A percentile compares a stretch with the other conserved stretches of the same genome.
Evolutionary conservation across 2,888 invertebrate genomes (phyloP).

Genomic region (Trichopria drosophilae): DNA sequence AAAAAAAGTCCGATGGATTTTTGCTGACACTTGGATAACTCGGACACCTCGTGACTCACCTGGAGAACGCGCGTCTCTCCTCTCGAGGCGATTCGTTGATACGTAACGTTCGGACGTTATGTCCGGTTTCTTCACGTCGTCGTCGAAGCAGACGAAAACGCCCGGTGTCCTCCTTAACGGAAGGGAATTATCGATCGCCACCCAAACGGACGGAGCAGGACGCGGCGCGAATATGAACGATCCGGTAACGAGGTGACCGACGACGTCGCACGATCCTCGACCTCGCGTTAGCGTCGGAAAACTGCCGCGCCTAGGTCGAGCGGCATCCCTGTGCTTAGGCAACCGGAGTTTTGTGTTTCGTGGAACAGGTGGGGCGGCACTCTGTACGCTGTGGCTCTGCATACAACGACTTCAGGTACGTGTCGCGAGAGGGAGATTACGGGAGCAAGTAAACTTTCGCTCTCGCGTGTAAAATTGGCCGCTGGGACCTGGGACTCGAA

Average conservation of each 20-base stretch:
- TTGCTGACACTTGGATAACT: no score
- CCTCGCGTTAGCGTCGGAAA: conserved; percentile 47
- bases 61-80: conserved; percentile 36
- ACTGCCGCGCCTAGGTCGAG: conserved; percentile 52
- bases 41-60: conserved; percentile 17
- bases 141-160: conserved; percentile 13
- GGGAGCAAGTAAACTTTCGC: no score
- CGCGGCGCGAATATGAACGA: conserved; percentile 7
- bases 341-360: conserved; percentile 9
- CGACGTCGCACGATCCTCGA: conserved; percentile 35
- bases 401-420: no score
- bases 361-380: conserved; percentile 52
- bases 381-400: no score
- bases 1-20: no score
- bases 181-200: conserved; percentile 36
- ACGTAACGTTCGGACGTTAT: no score
- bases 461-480: no score
- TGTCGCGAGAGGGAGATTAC: no score
- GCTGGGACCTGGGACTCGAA: no score
- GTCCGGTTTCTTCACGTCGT: conserved; percentile 15
- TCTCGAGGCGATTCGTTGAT: no score
- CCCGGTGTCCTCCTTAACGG: conserved; percentile 15
- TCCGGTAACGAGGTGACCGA: conserved; percentile 2
- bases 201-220: conserved; percentile 13
- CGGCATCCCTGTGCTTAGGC: conserved; percentile 32